Conservation (phyloP, 2,888 invertebrate species). For the Caenorhabditis wallacei region DNA sequence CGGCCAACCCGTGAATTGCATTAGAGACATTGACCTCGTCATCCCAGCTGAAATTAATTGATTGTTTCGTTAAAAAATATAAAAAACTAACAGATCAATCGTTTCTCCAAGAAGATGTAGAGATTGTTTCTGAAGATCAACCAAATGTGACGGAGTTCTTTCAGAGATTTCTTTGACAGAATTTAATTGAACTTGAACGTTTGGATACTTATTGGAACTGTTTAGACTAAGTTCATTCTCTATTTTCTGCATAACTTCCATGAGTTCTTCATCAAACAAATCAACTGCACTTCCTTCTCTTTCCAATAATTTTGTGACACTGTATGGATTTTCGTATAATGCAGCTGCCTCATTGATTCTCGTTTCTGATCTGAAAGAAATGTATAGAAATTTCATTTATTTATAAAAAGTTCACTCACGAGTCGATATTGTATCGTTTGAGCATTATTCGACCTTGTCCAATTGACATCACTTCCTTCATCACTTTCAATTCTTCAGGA, state of each 20-base stretch:
- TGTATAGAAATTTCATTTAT: background rate
- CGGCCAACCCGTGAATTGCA: slow-evolving; percentile 51
- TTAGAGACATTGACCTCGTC: slow-evolving; percentile 53
- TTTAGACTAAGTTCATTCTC: slow-evolving; percentile 49
- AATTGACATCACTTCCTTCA: slow-evolving; percentile 56
- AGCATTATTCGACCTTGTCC: slow-evolving; percentile 58
- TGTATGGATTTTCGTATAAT: background rate
- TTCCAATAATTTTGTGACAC: slow-evolving; percentile 13
- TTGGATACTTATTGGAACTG: slow-evolving; percentile 53
- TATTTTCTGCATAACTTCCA: background rate
- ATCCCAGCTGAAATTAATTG: slow-evolving; percentile 45
- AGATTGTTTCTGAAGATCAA: slow-evolving; percentile 18
- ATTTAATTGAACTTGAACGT: slow-evolving; percentile 48
- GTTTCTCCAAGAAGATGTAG: slow-evolving; percentile 26
- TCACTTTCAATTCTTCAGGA: slow-evolving; percentile 54
- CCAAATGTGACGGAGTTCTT: slow-evolving; percentile 24
- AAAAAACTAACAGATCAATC: slow-evolving; percentile 53
- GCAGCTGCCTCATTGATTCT: slow-evolving; percentile 2
- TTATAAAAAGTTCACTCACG: slow-evolving; percentile 10
- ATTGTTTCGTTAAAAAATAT: too few species aligned
- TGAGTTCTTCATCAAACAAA: slow-evolving; percentile 32
- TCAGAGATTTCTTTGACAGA: slow-evolving; percentile 35
- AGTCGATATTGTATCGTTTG: slow-evolving; percentile 27
- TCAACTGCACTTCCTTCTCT: slow-evolving; percentile 8
- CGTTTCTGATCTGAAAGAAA: slow-evolving; percentile 5